phyloP scores from a whole-genome alignment of 1,140 invertebrate genomes.

The Oscheius sp. region DNA sequence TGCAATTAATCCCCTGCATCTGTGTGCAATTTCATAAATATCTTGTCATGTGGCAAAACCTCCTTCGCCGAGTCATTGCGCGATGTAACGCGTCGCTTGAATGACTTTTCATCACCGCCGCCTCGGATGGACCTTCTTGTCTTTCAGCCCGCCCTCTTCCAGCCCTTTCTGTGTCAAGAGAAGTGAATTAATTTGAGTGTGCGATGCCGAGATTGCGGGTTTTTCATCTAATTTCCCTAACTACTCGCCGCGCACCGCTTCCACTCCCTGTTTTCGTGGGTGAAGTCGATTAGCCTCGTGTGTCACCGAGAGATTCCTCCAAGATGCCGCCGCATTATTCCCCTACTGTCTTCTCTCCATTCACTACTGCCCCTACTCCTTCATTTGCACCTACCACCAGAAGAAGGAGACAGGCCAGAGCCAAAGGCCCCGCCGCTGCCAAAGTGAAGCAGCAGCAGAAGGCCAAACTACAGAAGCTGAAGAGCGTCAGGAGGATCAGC shows the following conservation, averaged over 20 bases:
- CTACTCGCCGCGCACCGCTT: neutral
- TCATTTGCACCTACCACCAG: neutral
- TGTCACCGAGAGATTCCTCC: too few species aligned
- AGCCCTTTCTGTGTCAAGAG: neutral
- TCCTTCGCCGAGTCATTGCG: too few species aligned
- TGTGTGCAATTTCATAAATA: neutral
- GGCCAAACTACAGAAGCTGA: neutral
- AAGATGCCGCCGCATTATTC: too few species aligned
- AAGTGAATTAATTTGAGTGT: slow-evolving; percentile 12
- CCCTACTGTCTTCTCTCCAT: too few species aligned
- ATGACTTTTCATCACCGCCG: slow-evolving; percentile 4
- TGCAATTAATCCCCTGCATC: neutral
- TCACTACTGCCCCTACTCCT: too few species aligned
- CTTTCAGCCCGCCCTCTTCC: neutral
- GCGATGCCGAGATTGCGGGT: neutral
- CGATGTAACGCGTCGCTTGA: slow-evolving; percentile 7
- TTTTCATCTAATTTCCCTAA: slow-evolving; percentile 1
- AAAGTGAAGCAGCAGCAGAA: slow-evolving; percentile 5
- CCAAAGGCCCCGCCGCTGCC: neutral
- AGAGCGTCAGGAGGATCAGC: neutral
- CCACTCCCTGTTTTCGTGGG: neutral
- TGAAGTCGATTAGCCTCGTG: too few species aligned
- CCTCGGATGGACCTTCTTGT: neutral
- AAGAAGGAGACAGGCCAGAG: neutral
- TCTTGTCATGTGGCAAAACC: too few species aligned